Percentiles rank a stretch among this genome's conserved stretches.
Evolutionary conservation across 2,797 vertebrate species (phyloP).

Genomic region (Enteromius fasciolatus): DNA sequence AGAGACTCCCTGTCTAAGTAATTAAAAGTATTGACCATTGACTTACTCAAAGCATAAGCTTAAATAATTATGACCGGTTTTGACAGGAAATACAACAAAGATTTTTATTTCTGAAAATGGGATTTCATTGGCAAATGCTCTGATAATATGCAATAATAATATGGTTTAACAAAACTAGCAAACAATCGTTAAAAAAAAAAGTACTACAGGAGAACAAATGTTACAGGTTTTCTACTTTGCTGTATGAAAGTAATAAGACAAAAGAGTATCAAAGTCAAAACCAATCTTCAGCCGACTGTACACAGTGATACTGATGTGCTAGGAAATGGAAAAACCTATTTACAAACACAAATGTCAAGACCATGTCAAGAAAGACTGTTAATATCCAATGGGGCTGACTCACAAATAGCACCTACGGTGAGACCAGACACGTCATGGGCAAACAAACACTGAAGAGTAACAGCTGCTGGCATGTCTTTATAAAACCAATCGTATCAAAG

Average conservation of each 20-base stretch:
- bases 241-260: slow-evolving; percentile 26
- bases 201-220: background rate
- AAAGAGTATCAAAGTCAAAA: slow-evolving; percentile 21
- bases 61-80: slow-evolving; percentile 14
- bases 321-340: slow-evolving; percentile 35
- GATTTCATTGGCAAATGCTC: slow-evolving; percentile 22
- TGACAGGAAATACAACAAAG: slow-evolving; percentile 45
- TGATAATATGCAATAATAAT: slow-evolving; percentile 30
- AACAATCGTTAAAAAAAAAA: slow-evolving; percentile 28
- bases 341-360: slow-evolving; percentile 42
- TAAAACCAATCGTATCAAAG: slow-evolving; percentile 47
- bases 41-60: background rate
- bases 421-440: slow-evolving; percentile 18
- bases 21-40: background rate
- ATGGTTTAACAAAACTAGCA: slow-evolving; percentile 27
- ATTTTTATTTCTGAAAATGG: slow-evolving; percentile 43
- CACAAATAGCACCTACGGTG: slow-evolving; percentile 55
- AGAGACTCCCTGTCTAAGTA: background rate
- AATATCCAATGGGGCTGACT: slow-evolving; percentile 11
- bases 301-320: slow-evolving; percentile 24
- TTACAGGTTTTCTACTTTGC: slow-evolving; percentile 16
- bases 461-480: slow-evolving; percentile 36
- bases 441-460: slow-evolving; percentile 38
- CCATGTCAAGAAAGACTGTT: slow-evolving; percentile 11
- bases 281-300: slow-evolving; percentile 17